Conservation (phyloP, 2,888 invertebrate species). For the Himalopsyche kuldschensis region DNA sequence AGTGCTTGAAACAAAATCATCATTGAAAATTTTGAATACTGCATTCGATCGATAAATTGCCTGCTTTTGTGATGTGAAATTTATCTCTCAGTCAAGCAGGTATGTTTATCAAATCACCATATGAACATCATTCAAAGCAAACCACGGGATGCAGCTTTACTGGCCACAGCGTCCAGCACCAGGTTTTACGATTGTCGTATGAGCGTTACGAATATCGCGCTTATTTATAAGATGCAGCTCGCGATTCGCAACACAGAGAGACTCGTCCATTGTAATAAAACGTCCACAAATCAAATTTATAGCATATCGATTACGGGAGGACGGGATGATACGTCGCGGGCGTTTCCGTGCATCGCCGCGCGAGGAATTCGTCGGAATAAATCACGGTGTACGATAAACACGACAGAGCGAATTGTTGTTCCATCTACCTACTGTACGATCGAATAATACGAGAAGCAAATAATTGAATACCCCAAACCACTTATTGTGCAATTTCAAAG, state of each 20-base stretch:
- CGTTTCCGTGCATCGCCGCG: background rate
- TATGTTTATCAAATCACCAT: background rate
- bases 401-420: background rate
- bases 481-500: too few relatives aligned
- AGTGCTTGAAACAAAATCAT: too few relatives aligned
- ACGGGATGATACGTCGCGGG: constrained; percentile 25
- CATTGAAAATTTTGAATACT: too few relatives aligned
- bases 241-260: background rate
- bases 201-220: background rate
- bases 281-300: constrained; percentile 39
- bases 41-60: too few relatives aligned
- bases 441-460: background rate
- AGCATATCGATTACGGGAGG: constrained; percentile 29
- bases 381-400: background rate
- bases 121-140: background rate
- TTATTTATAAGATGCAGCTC: background rate
- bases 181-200: background rate
- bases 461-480: background rate
- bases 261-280: constrained; percentile 33
- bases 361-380: constrained; percentile 1
- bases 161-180: background rate
- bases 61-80: background rate
- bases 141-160: background rate
- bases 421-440: background rate
- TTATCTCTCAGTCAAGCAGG: background rate